Evolutionary conservation across 1,140 invertebrate genomes (phyloP), one percentile per base, ranked within the genome.

Genomic region (Trichoplusia ni): DNA sequence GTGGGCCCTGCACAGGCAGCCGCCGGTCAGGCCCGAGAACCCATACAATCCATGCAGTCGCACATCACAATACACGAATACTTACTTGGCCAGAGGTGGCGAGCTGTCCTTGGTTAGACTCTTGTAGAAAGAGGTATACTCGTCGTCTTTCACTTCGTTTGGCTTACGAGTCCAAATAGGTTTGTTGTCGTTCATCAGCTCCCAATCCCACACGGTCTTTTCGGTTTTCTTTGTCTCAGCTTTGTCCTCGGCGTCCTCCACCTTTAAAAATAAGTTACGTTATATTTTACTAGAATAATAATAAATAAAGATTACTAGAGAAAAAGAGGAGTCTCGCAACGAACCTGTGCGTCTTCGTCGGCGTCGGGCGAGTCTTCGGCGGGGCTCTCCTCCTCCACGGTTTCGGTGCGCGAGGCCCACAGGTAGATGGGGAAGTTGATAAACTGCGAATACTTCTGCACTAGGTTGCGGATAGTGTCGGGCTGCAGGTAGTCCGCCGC

Each of bases 381-480:
- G 7, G 94, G 92, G n/a, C n/a, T n/a, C n/a, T n/a, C 7, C 80
- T 97, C 96, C 81, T 98, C 97, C 44, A 97, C 96, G 62, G 96
- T 94, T 67, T 98, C 93, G 16, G 96, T 97, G 90, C 96, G 98
- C 84, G 97, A 98, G 31, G 95, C 93, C 98, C 98, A 99, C 77
- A 99, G 86, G 85, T 97, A 97, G 79, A 99, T 99, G 13, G 97
- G 96, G 93, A 99, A 99, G 89, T 99, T 99, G 76, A 99, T 99
- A 89, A 99, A 99, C 91, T 99, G 99, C 0, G 97, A 99, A 90
- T 99, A 99, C 90, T 99, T 99, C 85, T 96, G 97, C 19, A 99
- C 95, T 3, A 99, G 91, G 67, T 95, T 94, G 70, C 95, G 95
- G 11, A 99, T 93, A 2, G 97, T 98, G 72, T 98, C 95, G 53